Evolutionary conservation across 1,140 invertebrate species (phyloP).

Genomic region (Macrobrachium nipponense): DNA sequence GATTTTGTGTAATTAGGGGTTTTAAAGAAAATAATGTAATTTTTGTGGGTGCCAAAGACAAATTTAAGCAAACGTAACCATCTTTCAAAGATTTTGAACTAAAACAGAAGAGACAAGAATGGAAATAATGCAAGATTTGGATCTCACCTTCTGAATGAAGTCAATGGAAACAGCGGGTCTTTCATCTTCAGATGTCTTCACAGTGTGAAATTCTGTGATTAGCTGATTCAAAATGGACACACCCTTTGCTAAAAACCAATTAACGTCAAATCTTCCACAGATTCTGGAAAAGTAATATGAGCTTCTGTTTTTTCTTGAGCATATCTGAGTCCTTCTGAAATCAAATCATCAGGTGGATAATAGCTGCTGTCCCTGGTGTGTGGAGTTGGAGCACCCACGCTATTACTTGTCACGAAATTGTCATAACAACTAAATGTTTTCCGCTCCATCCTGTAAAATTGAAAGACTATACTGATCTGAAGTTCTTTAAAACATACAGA

Average conservation of each 20-base stretch:
- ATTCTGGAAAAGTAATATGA: neutral
- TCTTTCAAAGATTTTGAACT: too few relatives aligned
- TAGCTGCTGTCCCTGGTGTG: slow-evolving; percentile 76
- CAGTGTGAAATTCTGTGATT: slow-evolving; percentile 83
- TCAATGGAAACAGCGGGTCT: neutral
- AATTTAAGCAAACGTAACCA: neutral
- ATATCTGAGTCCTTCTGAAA: slow-evolving; percentile 70
- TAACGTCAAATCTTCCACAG: slow-evolving; percentile 71
- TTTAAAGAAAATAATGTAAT: too few relatives aligned
- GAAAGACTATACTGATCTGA: too few relatives aligned
- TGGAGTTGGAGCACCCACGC: slow-evolving; percentile 81
- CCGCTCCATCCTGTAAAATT: slow-evolving; percentile 78
- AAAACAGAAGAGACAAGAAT: neutral
- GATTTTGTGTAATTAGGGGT: too few relatives aligned
- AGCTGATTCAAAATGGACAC: slow-evolving; percentile 90
- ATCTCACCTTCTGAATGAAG: slow-evolving; percentile 55
- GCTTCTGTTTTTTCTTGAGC: slow-evolving; percentile 67
- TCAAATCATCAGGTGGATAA: slow-evolving; percentile 78
- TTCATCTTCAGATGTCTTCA: slow-evolving; percentile 68
- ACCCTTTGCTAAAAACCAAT: slow-evolving; percentile 94
- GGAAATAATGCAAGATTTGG: neutral
- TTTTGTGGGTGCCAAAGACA: neutral
- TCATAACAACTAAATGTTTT: slow-evolving; percentile 87
- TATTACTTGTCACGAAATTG: slow-evolving; percentile 85
- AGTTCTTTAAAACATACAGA: too few relatives aligned